Base-by-base conservation (phyloP, 1,140 invertebrate species). In the Drosophila littoralis region DNA sequence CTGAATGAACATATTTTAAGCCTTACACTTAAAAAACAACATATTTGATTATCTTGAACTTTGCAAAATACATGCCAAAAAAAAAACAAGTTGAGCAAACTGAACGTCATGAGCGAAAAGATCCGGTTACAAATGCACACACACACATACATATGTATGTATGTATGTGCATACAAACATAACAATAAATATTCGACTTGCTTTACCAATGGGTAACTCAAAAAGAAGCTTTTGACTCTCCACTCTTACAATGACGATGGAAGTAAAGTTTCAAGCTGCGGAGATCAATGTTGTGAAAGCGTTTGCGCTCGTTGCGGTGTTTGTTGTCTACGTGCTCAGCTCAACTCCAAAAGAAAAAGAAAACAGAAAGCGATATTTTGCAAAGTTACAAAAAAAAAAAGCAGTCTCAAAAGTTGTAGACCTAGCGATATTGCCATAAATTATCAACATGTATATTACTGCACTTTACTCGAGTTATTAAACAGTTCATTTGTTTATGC, bases 201-300 rank as follows among this genome's bases (percentile, higher is more conserved):
- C 51, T 28, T 64, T n/a, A n/a, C 36, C 45, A 33, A 50, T 58
- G 6, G 57, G 48, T 17, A 40, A 10, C 50, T 48, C 13, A 64
- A 61, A 70, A 61, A 43, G 36, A 46, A 64, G 59, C 51, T 64
- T 71, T 71, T 64, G 51, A n/a, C 46, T 59, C 22, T 57, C 36
- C 52, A 61, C 71, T 74, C 65, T 74, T 58, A 50, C 71, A 54
- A 54, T 60, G 65, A 54, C 71, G 48, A 50, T 46, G 66, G 57
- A 57, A 74, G 66, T 32, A 50, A 51, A 74, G 65, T 55, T 74
- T 48, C n/a, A 43, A 48, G 32, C 60, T 57, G 50, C 55, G 8
- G 22, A 51, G 69, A 72, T 72, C 69, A 32, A 70, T 67, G 72
- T 75, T 75, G 72, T 75, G 72, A 75, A 75, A 75, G 72, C 67